Evolutionary conservation across 2,797 vertebrate genomes (phyloP), one percentile per base, ranked within the genome.

Genomic region (Falco columbarius): DNA sequence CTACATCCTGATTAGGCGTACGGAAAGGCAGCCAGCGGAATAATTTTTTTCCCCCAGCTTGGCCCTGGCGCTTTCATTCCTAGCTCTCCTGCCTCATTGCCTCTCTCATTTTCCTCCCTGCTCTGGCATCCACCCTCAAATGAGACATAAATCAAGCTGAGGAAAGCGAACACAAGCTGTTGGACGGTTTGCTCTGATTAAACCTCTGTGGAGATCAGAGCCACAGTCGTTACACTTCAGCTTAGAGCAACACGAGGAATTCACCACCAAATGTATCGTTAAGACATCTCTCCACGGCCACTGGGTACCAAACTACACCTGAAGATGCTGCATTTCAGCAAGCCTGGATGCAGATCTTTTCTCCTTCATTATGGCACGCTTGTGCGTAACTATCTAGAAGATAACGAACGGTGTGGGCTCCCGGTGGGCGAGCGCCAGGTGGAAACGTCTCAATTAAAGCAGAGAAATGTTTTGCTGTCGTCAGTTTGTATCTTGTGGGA

Each of bases 361-460:
- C 54, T 47, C 19, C 59, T 54, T 58, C 36, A 0, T 68, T 46
- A 52, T 0, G 0, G 27, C 14, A 4, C 6, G 5, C 40, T 52
- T 15, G 29, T 10, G 44, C 30, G 26, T 21, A 9, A 49, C 68
- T 36, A 14, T 36, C 49, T 70, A 42, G 74, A 59, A 73, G 65
- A 21, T 59, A 36, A 26, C 6, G 24, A 71, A 44, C 1, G 6
- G 9, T 32, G 59, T 56, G 66, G 67, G 86, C 10, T 80, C 73
- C 81, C 1, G 4, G 66, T 59, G 72, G 71, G 81, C 7, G 32
- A 81, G 61, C 8, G 0, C 70, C 65, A 46, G 86, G 71, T 85
- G 75, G 65, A 72, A 49, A 7, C 58, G 76, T 62, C 54, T 59
- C 81, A 49, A 2, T 65, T 59, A 65, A 59, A 70, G 84, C 40